phyloP scores from a whole-genome alignment of 1,140 invertebrate species.

The Penaeus japonicus region DNA sequence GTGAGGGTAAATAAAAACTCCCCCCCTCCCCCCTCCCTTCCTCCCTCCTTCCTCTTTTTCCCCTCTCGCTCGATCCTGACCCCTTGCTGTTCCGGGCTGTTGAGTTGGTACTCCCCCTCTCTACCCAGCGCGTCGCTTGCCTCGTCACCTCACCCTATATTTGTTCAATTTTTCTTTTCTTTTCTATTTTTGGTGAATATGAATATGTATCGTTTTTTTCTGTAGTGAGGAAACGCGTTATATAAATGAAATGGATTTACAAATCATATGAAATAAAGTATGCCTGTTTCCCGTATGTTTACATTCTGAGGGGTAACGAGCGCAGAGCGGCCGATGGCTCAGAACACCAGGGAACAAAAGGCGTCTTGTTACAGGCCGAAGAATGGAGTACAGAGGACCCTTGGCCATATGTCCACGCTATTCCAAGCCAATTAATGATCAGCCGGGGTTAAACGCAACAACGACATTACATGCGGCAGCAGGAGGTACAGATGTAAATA shows the following conservation, averaged over 20 bases:
- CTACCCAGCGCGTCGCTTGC: too few relatives aligned
- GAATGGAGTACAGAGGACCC: conserved; percentile 31
- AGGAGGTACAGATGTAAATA: too few relatives aligned
- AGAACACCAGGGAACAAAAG: conserved; percentile 22
- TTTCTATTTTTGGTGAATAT: background rate
- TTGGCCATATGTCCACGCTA: conserved; percentile 48
- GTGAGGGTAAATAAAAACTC: conserved; percentile 9
- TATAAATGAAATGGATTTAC: background rate
- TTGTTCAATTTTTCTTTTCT: too few relatives aligned
- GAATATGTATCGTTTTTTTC: background rate
- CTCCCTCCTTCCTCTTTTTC: background rate
- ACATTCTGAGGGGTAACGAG: background rate
- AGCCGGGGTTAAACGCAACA: conserved; percentile 1
- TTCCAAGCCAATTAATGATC: conserved; percentile 50
- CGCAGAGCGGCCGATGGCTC: background rate
- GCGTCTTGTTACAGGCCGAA: conserved; percentile 41
- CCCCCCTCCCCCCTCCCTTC: background rate
- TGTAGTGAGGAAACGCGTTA: background rate
- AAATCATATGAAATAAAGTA: background rate
- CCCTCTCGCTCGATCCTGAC: background rate
- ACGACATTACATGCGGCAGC: too few relatives aligned
- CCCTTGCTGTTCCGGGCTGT: background rate
- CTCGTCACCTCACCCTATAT: too few relatives aligned
- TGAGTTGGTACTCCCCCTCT: too few relatives aligned
- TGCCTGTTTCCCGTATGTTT: background rate